Evolutionary conservation across 2,113 vertebrate genomes (phyloP).

Genomic region (Cardinalis cardinalis): DNA sequence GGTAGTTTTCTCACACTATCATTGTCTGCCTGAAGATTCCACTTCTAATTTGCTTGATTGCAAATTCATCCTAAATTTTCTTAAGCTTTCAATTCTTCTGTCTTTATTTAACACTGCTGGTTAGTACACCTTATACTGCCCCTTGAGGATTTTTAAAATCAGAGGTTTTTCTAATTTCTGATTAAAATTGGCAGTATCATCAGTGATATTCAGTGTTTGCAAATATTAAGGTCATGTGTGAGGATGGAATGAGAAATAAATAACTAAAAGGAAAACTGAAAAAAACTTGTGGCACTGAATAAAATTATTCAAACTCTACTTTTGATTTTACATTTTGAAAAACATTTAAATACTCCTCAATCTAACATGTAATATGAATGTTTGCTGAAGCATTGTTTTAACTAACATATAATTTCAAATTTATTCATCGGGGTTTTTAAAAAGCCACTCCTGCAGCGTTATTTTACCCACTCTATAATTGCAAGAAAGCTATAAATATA

Average conservation of each 20-base stretch:
- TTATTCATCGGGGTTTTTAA: not conserved
- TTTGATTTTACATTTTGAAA: not conserved
- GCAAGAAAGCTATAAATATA: not conserved
- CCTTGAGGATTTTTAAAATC: not conserved
- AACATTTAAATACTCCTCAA: not conserved
- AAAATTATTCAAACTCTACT: not conserved
- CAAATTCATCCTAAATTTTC: not conserved
- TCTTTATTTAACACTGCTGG: not conserved
- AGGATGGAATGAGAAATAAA: not conserved
- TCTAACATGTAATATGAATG: not conserved
- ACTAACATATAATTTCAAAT: not conserved
- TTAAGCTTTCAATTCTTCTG: not conserved
- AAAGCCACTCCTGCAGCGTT: fast-evolving
- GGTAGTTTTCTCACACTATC: fast-evolving
- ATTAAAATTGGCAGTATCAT: not conserved
- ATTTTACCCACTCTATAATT: not conserved
- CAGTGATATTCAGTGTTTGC: not conserved
- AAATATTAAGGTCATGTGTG: not conserved
- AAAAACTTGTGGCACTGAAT: not conserved
- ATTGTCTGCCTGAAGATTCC: not conserved
- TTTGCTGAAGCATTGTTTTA: not conserved
- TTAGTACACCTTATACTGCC: not conserved
- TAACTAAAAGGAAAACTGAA: not conserved
- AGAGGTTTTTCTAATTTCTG: not conserved
- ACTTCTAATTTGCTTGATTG: not conserved